Evolutionary conservation across 1,140 invertebrate species (phyloP), one percentile per base, ranked within the genome.

Genomic region (Bradynema listronoti): DNA sequence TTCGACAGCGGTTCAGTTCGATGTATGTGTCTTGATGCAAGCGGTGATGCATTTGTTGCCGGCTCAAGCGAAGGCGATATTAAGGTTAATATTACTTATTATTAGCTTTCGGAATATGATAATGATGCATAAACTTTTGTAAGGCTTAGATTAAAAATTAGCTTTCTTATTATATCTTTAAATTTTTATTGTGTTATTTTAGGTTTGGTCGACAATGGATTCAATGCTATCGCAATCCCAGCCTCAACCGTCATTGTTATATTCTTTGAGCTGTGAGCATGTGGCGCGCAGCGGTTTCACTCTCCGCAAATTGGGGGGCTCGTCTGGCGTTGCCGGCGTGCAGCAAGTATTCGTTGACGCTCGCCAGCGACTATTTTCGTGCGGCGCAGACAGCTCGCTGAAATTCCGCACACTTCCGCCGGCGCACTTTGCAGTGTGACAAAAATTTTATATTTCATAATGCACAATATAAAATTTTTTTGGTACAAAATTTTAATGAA

Each of bases 51-150:
- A 79, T 95, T 96, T 80, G 90, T 91, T 6, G 92, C 92, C 54
- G 94, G 93, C 33, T 89, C 92, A 36, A 89, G 90, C n/a, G 93
- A 98, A 80, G 94, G 94, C 24, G 91, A 97, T 81, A 93, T 98
- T 64, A 97, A 97, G 85, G 92, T 94, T 16, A n/a, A 22, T 22
- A 42, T 49, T 19, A 11, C 9, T 11, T 22, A 22, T 19, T 49
- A 11, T n/a, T 49, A 11, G 11, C 19, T 49, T 49, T n/a, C 14
- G 9, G 56, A 53, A 53, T 22, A 51, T 53, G 56, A 49, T 49
- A 11, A 11, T 19, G 19, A 19, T 49, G 36, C 11, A 11, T 49
- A 49, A 19, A 11, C 36, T 11, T 11, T 19, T 11, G 46, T 11
- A 11, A 29, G 24, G 19, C 33, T 7, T 58, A 6, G 11, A 39